phyloP scores from a whole-genome alignment of 2,797 vertebrate species.

The Sebastes minor region DNA sequence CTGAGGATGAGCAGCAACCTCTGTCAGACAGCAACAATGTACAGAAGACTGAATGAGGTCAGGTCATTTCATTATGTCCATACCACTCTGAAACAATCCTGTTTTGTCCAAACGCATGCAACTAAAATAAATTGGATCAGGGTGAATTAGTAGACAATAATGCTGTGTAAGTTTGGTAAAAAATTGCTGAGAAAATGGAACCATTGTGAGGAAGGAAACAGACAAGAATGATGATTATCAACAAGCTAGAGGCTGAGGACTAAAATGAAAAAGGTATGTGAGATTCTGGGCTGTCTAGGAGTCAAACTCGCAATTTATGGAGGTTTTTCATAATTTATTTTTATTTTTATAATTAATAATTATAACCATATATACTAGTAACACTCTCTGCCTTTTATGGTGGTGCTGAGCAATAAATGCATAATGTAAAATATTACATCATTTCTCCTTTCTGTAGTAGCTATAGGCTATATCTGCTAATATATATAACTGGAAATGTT shows the following conservation, averaged over 20 bases:
- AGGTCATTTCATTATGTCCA: background rate
- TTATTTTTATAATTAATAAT: background rate
- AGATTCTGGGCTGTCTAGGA: background rate
- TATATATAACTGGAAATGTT: background rate
- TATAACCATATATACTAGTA: background rate
- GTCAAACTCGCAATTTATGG: background rate
- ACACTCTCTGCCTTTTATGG: background rate
- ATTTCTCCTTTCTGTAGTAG: background rate
- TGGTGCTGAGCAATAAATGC: background rate
- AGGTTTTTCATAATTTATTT: background rate
- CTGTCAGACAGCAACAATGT: background rate
- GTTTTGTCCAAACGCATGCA: background rate
- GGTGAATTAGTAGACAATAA: background rate
- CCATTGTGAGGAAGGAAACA: background rate
- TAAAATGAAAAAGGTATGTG: background rate
- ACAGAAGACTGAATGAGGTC: background rate
- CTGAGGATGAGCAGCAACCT: background rate
- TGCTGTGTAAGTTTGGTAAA: background rate
- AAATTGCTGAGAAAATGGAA: background rate
- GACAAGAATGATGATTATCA: background rate
- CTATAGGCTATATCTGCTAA: background rate
- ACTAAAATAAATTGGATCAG: background rate
- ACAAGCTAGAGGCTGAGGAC: background rate
- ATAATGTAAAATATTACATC: background rate
- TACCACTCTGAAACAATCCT: background rate